Evolutionary conservation across 1,140 invertebrate genomes (phyloP), one percentile per base, ranked within the genome.

Genomic region (Mizuhopecten yessoensis): DNA sequence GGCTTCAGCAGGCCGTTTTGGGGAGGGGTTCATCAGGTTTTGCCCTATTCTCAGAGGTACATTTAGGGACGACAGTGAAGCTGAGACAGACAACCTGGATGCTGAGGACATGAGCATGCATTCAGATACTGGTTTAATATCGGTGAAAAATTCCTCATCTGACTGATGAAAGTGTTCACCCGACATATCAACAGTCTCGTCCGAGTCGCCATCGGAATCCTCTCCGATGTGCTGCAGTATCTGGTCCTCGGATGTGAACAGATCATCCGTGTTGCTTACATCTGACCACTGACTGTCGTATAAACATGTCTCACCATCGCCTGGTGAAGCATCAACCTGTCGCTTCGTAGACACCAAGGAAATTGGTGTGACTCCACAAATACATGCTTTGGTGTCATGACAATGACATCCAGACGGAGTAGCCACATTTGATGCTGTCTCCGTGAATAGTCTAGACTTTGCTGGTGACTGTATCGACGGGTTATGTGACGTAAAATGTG

Each of bases 401-500:
- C 57, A 75, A 3, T n/a, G 23, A 75, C 57, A 75, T n/a, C 3
- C 17, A 3, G 57, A 75, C 11, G 57, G n/a, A 3, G 23, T n/a
- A 29, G 9, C n/a, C 57, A 29, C 15, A n/a, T n/a, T n/a, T n/a
- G n/a, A n/a, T n/a, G 15, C 29, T n/a, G n/a, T 9, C 17, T 75
- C 57, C 29, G n/a, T 75, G 29, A 75, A 75, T 29, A 75, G n/a
- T 75, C 57, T 75, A 29, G 57, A 75, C 57, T 75, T 75, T 75
- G 57, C 57, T 75, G 57, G 57, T 75, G 57, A 75, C 23, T 75
- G 23, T 75, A 75, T 13, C n/a, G 1, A 17, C 29, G 9, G 0
- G n/a, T 29, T 29, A 75, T 75, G 57, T 75, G 57, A 29, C 29
- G 15, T n/a, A n/a, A 75, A 29, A 75, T 29, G n/a, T 17, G 23